Evolutionary conservation across 2,797 vertebrate species (phyloP).

Genomic region (Ceyx erithaca): DNA sequence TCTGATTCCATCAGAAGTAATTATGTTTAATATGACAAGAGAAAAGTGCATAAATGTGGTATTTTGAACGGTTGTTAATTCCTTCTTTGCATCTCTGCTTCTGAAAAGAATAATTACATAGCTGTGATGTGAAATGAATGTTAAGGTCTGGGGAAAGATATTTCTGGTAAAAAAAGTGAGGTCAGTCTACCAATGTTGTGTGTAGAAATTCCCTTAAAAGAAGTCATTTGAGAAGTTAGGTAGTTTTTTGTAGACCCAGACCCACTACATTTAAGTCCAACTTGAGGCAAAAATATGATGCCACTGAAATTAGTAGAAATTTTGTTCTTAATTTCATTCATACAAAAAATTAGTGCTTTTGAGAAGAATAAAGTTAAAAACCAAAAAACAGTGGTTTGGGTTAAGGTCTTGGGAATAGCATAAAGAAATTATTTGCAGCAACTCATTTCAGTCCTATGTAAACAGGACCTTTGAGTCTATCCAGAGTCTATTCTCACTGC

Average conservation of each 20-base stretch:
- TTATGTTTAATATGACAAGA: conserved; percentile 57
- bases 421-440: background rate
- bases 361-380: background rate
- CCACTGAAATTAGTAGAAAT: background rate
- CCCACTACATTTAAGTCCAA: background rate
- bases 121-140: conserved; percentile 10
- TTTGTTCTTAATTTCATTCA: background rate
- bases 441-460: fast-evolving
- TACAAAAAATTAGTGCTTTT: background rate
- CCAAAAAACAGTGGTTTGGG: background rate
- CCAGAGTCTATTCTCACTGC: background rate
- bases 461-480: background rate
- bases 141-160: background rate
- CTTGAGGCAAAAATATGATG: background rate
- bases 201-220: background rate
- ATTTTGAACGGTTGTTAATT: conserved; percentile 32
- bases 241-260: background rate
- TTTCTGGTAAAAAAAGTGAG: background rate
- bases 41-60: conserved; percentile 44
- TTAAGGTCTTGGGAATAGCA: background rate
- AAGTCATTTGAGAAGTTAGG: background rate
- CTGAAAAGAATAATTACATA: conserved; percentile 35
- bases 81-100: conserved; percentile 38
- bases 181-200: fast-evolving
- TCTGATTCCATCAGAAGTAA: conserved; percentile 62